These are phyloP conservation scores for Leptinotarsa lineolata DNA, from an alignment of 1,140 invertebrate species.

Conservation along the genomic window DNA sequence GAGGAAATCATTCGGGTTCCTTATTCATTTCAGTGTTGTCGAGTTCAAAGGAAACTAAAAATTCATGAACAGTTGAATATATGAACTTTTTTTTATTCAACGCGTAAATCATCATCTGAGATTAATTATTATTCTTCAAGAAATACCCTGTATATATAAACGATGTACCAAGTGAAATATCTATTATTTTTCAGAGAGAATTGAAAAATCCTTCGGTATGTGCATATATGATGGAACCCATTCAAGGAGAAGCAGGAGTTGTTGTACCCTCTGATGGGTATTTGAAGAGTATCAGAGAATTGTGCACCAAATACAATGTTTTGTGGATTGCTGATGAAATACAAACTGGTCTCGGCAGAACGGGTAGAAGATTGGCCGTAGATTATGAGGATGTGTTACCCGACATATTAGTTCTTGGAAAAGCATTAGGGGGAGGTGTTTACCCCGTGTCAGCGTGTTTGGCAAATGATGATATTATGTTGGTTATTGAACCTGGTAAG, in stretches of 20 bases:
- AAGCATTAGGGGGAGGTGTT: constrained; percentile 94
- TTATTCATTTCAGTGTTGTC: no score
- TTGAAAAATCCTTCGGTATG: constrained; percentile 81
- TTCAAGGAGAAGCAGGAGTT: constrained; percentile 98
- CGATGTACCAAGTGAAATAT: no score
- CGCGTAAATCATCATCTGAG: no score
- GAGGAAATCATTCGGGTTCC: no score
- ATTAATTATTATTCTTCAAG: no score
- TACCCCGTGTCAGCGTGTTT: constrained; percentile 91
- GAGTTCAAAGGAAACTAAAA: no score
- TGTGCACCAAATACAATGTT: constrained; percentile 94
- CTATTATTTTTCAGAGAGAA: no score
- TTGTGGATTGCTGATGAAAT: constrained; percentile 98
- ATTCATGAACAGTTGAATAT: no score
- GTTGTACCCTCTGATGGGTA: constrained; percentile 91
- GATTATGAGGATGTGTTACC: constrained; percentile 93
- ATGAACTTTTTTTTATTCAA: no score
- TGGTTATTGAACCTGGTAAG: constrained; percentile 87
- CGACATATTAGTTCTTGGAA: constrained; percentile 93
- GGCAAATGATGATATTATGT: constrained; percentile 85
- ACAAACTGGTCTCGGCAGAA: constrained; percentile 90
- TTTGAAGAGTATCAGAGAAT: constrained; percentile 80
- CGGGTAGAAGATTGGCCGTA: constrained; percentile 86
- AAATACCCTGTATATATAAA: no score
- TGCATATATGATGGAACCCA: constrained; percentile 99